Conservation (phyloP, 1,140 invertebrate species). For the Pantala flavescens region DNA sequence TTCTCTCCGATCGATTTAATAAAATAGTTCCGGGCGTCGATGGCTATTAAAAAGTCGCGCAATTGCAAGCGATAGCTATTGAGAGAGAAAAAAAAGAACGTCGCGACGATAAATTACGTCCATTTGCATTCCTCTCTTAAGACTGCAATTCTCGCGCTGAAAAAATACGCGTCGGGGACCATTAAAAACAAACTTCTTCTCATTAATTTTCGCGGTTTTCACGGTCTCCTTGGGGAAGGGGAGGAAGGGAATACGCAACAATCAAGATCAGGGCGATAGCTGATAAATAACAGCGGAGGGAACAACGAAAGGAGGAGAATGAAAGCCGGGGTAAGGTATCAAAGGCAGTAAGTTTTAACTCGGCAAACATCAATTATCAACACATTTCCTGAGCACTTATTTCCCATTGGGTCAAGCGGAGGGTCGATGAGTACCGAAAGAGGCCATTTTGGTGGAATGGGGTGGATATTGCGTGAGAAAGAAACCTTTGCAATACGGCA, state of each 20-base stretch:
- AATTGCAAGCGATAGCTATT: too few species aligned
- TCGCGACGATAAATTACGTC: not conserved
- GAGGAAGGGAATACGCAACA: not conserved
- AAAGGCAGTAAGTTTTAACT: not conserved
- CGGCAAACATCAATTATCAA: slow-evolving; percentile 6
- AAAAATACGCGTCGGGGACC: not conserved
- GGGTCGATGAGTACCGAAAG: not conserved
- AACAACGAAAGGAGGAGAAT: not conserved
- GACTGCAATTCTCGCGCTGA: not conserved
- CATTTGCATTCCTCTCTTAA: not conserved
- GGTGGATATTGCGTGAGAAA: not conserved
- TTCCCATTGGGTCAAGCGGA: not conserved
- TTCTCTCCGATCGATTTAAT: too few species aligned
- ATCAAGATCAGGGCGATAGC: slow-evolving; percentile 8
- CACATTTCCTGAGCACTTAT: not conserved
- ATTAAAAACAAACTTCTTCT: not conserved
- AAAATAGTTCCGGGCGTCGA: not conserved
- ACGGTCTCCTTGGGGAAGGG: not conserved
- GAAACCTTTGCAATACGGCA: not conserved
- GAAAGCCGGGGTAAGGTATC: not conserved
- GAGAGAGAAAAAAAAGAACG: not conserved
- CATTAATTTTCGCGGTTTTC: not conserved
- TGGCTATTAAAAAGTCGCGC: not conserved
- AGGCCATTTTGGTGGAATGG: not conserved
- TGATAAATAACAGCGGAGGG: slow-evolving; percentile 1